Evolutionary conservation across 2,888 invertebrate genomes (phyloP), one percentile per base, ranked within the genome.

Genomic region (Hylaea fasciaria): DNA sequence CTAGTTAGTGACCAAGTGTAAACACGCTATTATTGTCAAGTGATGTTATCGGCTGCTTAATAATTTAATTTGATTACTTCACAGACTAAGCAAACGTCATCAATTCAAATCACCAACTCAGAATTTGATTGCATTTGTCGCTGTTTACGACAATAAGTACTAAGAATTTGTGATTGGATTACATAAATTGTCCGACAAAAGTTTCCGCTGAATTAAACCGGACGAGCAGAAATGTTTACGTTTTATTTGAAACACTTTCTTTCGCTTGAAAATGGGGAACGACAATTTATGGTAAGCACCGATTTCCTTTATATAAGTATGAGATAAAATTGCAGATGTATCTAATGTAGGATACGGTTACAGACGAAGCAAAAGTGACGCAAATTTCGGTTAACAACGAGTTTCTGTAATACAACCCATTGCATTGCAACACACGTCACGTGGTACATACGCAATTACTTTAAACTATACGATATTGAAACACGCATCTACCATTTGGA

Each of bases 191-290:
- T 66, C 66, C 58, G 48, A 49, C 50, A 64, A 63, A 73, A 72
- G 62, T 71, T 70, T 70, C 54, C 61, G 57, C 65, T 58, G 68
- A 73, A 70, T 74, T 69, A 65, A 70, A 69, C 65, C 62, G 64
- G 64, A 68, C 59, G 67, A 66, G 65, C 63, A 66, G 62, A 64
- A 76, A 66, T 73, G 69, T 71, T 70, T 66, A 70, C 69, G 68
- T 72, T 70, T 70, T 72, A 66, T 73, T 70, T 68, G 54, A 63
- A 59, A 57, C 59, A 62, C 66, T 72, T 71, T 70, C 60, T 67
- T 70, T 66, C 52, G 57, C 52, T 63, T 37, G 57, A 64, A 53
- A 69, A 65, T 57, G 57, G 57, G 53, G 44, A 49, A 55, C 44
- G 46, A 66, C 49, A 61, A 57, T 63, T 60, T 64, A 54, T 59